Percentiles rank a stretch among this genome's conserved stretches.
Conservation (phyloP, 2,113 vertebrate species). For the Speoplatyrhinus poulsoni region DNA sequence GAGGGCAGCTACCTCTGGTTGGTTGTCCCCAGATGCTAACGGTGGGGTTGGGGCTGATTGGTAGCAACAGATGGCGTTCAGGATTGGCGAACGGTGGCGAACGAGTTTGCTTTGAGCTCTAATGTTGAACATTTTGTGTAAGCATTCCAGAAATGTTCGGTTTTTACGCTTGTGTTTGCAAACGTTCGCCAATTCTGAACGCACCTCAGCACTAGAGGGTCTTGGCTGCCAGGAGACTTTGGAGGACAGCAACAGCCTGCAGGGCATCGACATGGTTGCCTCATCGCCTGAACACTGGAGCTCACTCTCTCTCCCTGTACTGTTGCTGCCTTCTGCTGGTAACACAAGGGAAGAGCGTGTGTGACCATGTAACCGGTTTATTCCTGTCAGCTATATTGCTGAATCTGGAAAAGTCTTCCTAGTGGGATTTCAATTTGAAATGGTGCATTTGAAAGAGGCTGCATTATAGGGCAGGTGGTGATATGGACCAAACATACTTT, state of each 20-base stretch:
- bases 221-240: background rate
- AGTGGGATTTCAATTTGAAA: too few relatives aligned
- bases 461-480: too few relatives aligned
- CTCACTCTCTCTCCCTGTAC: slow-evolving; percentile 19
- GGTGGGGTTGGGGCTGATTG: background rate
- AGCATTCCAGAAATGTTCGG: too few relatives aligned
- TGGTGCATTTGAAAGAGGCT: too few relatives aligned
- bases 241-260: background rate
- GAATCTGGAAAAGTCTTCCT: too few relatives aligned
- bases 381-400: too few relatives aligned
- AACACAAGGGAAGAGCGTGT: slow-evolving; percentile 7
- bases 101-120: too few relatives aligned
- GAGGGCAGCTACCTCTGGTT: background rate
- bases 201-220: background rate
- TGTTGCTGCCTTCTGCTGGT: slow-evolving; percentile 72
- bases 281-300: background rate
- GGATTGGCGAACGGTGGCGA: too few relatives aligned
- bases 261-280: background rate
- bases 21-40: background rate
- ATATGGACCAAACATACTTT: too few relatives aligned
- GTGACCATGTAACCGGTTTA: background rate
- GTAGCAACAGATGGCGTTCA: background rate
- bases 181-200: too few relatives aligned
- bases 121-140: too few relatives aligned
- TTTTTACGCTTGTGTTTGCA: too few relatives aligned